A percentile compares a stretch with the other conserved stretches of the same genome.
Evolutionary conservation across 2,888 invertebrate genomes (phyloP).

Genomic region (Heliconius cydno): DNA sequence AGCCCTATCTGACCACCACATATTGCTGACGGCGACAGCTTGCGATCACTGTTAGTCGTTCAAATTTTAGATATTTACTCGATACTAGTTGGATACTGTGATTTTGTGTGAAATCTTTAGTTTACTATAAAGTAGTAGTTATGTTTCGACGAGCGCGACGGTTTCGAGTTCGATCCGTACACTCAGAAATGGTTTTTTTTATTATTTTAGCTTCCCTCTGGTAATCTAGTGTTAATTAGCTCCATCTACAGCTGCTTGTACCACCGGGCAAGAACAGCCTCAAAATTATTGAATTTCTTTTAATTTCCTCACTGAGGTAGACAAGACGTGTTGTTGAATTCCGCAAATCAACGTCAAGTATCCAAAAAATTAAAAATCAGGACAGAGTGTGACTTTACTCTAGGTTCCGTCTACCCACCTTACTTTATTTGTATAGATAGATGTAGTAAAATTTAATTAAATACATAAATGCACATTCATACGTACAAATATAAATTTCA

Average conservation of each 20-base stretch:
- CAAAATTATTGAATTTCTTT: not conserved
- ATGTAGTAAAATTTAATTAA: not conserved
- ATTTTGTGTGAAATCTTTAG: no score
- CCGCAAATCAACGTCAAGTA: not conserved
- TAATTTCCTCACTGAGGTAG: not conserved
- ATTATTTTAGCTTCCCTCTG: no score
- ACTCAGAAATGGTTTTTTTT: no score
- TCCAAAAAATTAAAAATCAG: not conserved
- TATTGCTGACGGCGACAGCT: slow-evolving; percentile 42
- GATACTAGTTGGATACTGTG: no score
- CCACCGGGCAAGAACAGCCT: no score
- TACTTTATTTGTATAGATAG: not conserved
- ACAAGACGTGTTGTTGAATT: no score
- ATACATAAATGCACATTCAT: not conserved
- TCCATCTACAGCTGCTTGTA: no score
- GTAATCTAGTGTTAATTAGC: no score
- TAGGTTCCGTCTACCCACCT: rapidly evolving
- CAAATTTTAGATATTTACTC: slow-evolving; percentile 16
- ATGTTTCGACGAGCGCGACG: no score
- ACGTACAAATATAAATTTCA: not conserved
- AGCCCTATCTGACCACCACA: slow-evolving; percentile 35
- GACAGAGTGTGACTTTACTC: not conserved
- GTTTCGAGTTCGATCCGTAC: no score
- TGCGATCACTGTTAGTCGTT: slow-evolving; percentile 36
- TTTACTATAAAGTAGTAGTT: no score